These are phyloP conservation scores for Agelastica alni DNA, from an alignment of 2,888 invertebrate species.

Conservation along the genomic window DNA sequence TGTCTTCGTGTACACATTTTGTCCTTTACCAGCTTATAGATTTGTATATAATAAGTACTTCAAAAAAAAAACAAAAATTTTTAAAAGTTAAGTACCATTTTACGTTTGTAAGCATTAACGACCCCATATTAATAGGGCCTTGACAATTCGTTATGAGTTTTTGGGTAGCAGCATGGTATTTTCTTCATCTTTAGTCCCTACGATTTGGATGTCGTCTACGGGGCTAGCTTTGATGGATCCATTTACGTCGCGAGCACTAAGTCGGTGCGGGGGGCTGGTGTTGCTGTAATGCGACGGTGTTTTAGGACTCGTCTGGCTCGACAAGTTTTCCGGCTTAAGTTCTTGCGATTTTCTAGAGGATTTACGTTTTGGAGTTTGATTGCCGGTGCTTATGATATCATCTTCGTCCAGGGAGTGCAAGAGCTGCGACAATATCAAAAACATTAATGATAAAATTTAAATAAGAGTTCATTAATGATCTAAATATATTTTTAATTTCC, in stretches of 20 bases:
- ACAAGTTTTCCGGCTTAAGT: conserved; percentile 18
- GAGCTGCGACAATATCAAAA: conserved; percentile 58
- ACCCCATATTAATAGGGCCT: conserved; percentile 30
- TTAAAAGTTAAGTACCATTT: conserved; percentile 19
- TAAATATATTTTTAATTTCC: too few relatives aligned
- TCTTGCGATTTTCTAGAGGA: conserved; percentile 42
- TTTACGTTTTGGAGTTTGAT: conserved; percentile 47
- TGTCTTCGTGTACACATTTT: too few relatives aligned
- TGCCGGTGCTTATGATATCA: conserved; percentile 63
- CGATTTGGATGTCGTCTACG: conserved; percentile 39
- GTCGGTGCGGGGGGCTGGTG: conserved; percentile 46
- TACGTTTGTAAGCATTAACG: conserved; percentile 4
- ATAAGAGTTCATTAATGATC: too few relatives aligned
- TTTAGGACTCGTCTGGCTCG: conserved; percentile 41
- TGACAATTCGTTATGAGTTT: conserved; percentile 50
- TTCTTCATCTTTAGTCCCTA: conserved; percentile 43
- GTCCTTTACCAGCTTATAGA: neutral
- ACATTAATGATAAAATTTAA: neutral
- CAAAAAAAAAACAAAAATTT: neutral
- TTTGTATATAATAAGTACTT: neutral
- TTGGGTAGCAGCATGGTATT: conserved; percentile 50
- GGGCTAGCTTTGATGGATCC: conserved; percentile 48
- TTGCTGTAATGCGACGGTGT: conserved; percentile 46
- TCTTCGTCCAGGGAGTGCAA: conserved; percentile 80
- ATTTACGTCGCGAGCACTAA: conserved; percentile 47